Evolutionary conservation across 2,797 vertebrate genomes (phyloP).

Genomic region (Acanthopagrus latus): DNA sequence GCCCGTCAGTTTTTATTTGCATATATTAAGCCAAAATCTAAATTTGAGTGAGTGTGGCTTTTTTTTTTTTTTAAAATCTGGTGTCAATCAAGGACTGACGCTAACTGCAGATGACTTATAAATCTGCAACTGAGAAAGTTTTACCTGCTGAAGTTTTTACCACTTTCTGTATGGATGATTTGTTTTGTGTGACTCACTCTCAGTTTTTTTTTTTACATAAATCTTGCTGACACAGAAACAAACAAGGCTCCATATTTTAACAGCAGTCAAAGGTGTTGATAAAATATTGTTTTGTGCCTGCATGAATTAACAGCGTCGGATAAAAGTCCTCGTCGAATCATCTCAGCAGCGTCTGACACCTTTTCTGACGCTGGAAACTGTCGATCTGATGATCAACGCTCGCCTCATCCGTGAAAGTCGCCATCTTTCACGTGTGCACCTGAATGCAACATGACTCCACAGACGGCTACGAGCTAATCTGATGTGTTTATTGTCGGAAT

Average conservation of each 20-base stretch:
- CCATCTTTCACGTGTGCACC: too few species aligned
- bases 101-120: neutral
- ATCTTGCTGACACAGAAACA: neutral
- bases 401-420: too few species aligned
- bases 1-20: constrained; percentile 32
- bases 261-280: neutral
- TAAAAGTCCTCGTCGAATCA: too few species aligned
- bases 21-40: neutral
- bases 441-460: too few species aligned
- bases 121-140: neutral
- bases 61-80: neutral
- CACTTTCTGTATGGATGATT: neutral
- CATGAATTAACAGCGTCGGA: neutral
- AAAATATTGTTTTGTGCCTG: neutral
- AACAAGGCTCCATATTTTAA: neutral
- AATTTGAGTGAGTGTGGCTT: neutral
- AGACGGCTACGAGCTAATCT: too few species aligned
- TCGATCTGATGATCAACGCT: neutral
- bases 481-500: too few species aligned
- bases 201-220: neutral
- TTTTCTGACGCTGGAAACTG: neutral
- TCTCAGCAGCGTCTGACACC: neutral
- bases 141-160: neutral
- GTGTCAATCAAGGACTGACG: constrained; percentile 11
- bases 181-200: neutral